These are phyloP conservation scores for Laticauda laticaudata DNA, from an alignment of 2,113 vertebrate genomes.

Conservation along the genomic window DNA sequence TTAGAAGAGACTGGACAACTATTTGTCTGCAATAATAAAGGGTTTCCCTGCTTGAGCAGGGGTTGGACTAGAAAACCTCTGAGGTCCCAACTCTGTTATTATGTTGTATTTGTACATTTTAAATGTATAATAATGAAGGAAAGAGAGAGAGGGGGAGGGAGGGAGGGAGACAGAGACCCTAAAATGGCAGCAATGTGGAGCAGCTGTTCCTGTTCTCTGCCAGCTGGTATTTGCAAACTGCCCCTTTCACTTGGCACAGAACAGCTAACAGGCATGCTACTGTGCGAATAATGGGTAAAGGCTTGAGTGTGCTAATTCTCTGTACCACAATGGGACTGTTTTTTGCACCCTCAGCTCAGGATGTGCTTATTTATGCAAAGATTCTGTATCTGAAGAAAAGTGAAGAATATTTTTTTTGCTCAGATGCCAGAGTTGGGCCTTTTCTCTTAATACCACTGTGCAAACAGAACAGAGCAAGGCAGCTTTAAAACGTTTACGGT, in stretches of 20 bases:
- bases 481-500: neutral
- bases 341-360: neutral
- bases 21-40: neutral
- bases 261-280: fast-evolving
- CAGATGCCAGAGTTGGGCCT: conserved; percentile 4
- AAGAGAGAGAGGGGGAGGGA: neutral
- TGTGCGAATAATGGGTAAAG: fast-evolving
- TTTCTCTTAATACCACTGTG: neutral
- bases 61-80: neutral
- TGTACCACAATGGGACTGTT: neutral
- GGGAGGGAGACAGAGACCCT: neutral
- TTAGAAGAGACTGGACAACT: neutral
- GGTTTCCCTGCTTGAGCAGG: neutral
- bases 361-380: neutral
- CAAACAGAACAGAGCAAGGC: neutral
- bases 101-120: neutral
- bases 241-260: neutral
- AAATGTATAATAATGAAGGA: neutral
- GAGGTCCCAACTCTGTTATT: neutral
- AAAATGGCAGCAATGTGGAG: neutral
- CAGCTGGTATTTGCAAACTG: neutral
- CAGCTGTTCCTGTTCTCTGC: conserved; percentile 1
- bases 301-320: conserved; percentile 9
- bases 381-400: neutral
- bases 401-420: neutral